phyloP scores from a whole-genome alignment of 2,113 vertebrate species.

The Lontra canadensis region DNA sequence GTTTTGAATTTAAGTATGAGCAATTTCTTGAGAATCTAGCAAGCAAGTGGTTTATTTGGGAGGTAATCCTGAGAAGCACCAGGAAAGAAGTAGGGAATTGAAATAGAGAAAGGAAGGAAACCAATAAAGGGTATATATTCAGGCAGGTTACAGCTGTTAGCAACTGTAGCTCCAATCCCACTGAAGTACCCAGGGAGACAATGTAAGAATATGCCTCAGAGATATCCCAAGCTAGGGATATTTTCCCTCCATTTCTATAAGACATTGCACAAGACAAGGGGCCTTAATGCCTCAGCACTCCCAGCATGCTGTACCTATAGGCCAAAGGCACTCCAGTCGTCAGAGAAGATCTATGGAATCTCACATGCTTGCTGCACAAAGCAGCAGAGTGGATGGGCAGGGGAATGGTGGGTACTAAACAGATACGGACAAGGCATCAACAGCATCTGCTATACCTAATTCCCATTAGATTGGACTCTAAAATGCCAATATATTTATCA shows the following conservation, averaged over 20 bases:
- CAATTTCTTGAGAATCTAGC: neutral
- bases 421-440: neutral
- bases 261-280: neutral
- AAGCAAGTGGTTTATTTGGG: neutral
- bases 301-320: accelerated
- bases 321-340: too few species aligned
- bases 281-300: neutral
- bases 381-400: accelerated
- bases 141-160: neutral
- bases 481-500: neutral
- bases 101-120: neutral
- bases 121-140: neutral
- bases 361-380: neutral
- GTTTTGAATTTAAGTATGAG: neutral
- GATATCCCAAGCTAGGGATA: neutral
- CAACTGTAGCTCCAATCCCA: neutral
- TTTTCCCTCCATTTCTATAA: neutral
- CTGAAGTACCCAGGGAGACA: neutral
- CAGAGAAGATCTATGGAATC: neutral
- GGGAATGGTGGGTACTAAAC: neutral
- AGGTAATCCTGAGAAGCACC: neutral
- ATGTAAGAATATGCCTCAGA: neutral
- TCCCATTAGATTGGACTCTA: neutral
- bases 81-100: neutral
- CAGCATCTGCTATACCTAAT: neutral